Evolutionary conservation across 2,113 vertebrate species (phyloP), one percentile per base, ranked within the genome.

Genomic region (Grammomys dolichurus): DNA sequence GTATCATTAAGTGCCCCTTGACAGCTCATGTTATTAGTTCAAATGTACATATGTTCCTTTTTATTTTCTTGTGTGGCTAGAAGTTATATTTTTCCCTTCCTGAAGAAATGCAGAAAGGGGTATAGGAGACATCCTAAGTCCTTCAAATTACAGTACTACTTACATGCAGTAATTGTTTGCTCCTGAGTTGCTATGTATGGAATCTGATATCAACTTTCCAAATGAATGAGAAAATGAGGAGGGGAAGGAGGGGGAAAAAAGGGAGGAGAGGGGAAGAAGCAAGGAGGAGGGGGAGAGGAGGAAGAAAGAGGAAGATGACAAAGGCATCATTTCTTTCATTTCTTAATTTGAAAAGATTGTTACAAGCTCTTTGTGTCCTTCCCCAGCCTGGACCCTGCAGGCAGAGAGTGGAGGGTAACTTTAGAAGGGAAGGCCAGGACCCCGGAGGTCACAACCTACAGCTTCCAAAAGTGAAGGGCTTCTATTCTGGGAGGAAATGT

Each of bases 361-460:
- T 94, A 98, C 96, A 96, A 95, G 78, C 94, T 77, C 96, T 97
- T 97, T 98, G 96, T 98, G 95, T 96, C 77, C 87, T 94, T 95
- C 63, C 43, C 16, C 19, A 88, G 82, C 5, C 20, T 24, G 75
- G 75, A 48, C 96, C 97, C 97, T 78, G 95, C 76, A 96, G 97
- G 97, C 98, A 97, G 95, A 94, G 1, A 56, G 73, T 3, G 0
- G 40, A 93, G 94, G 91, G 87, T 97, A 97, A 97, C 97, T 98
- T 98, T 98, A 97, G 96, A 95, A 96, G 81, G 69, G 76, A 88
- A 94, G 89, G 86, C 87, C 51, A 8, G 82, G 95, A 92, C 75
- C 36, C 7, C 0, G 11, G 87, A 95, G 97, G 98, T 97, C 97
- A 84, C 33, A 95, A 97, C 97, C 97, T 95, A 56, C 36, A 87